Conservation (phyloP, 2,888 invertebrate genomes). For the Sesia bembeciformis region DNA sequence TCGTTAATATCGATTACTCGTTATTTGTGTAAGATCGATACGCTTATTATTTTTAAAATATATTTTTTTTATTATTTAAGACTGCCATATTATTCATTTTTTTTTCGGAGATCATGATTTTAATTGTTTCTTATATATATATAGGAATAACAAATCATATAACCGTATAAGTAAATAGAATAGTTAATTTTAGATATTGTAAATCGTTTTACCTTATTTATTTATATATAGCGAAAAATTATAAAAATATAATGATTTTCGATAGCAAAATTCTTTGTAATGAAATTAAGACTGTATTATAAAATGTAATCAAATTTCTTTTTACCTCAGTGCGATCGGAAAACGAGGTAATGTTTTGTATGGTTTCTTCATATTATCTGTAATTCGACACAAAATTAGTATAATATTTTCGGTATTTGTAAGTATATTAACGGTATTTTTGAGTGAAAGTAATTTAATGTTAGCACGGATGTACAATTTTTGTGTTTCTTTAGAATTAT, state of each 20-base stretch:
- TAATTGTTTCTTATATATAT: slow-evolving; percentile 5
- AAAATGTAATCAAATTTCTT: slow-evolving; percentile 11
- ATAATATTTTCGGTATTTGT: neutral
- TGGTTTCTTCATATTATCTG: too few relatives aligned
- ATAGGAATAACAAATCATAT: slow-evolving; percentile 1
- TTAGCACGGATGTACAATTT: neutral
- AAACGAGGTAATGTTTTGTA: too few relatives aligned
- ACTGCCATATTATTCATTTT: slow-evolving; percentile 46
- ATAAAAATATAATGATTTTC: slow-evolving; percentile 5
- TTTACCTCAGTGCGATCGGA: slow-evolving; percentile 5
- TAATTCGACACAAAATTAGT: too few relatives aligned
- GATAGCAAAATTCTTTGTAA: slow-evolving; percentile 18
- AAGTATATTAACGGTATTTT: neutral
- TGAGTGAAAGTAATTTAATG: neutral
- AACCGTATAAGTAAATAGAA: slow-evolving; percentile 3
- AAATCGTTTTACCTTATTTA: neutral
- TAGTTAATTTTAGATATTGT: neutral
- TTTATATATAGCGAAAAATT: slow-evolving; percentile 11
- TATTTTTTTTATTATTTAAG: slow-evolving; percentile 28
- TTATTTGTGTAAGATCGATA: slow-evolving; percentile 21
- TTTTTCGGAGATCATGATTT: slow-evolving; percentile 1
- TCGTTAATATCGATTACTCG: neutral
- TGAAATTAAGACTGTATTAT: slow-evolving; percentile 57
- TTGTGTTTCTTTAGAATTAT: neutral
- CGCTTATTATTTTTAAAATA: slow-evolving; percentile 62